Conservation (phyloP, 2,113 vertebrate genomes). For the Tretioscincus oriximinensis region DNA sequence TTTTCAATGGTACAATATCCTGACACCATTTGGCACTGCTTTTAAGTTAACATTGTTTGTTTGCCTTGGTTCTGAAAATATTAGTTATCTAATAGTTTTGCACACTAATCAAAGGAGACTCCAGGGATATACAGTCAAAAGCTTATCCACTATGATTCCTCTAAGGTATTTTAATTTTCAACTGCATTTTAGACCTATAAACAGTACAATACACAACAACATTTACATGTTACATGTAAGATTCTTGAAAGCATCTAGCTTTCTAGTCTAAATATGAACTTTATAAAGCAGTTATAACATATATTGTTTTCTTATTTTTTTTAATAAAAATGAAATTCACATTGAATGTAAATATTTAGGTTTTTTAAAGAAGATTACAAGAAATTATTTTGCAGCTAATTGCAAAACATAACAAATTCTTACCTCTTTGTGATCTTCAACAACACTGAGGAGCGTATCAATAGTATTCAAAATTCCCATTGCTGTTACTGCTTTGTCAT, state of each 20-base stretch:
- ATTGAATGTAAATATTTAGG: background rate
- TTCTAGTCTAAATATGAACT: background rate
- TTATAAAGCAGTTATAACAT: background rate
- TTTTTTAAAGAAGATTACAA: background rate
- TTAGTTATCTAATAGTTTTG: background rate
- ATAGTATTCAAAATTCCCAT: conserved; percentile 99
- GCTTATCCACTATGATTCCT: background rate
- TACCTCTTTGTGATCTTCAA: conserved; percentile 99
- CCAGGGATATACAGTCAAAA: background rate
- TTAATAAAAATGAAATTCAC: background rate
- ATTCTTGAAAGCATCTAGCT: background rate
- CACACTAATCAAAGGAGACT: background rate
- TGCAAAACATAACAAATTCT: background rate
- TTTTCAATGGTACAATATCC: background rate
- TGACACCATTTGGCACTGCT: background rate
- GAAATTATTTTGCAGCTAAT: background rate
- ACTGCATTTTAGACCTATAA: background rate
- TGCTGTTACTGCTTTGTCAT: conserved; percentile 98
- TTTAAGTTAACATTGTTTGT: background rate
- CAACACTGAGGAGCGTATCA: conserved; percentile 95
- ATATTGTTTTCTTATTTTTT: background rate
- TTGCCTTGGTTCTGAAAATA: background rate
- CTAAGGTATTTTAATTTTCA: background rate
- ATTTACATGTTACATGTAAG: background rate
- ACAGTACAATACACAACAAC: background rate